phyloP scores from a whole-genome alignment of 2,113 vertebrate genomes.

The Leptocoma aspasia region DNA sequence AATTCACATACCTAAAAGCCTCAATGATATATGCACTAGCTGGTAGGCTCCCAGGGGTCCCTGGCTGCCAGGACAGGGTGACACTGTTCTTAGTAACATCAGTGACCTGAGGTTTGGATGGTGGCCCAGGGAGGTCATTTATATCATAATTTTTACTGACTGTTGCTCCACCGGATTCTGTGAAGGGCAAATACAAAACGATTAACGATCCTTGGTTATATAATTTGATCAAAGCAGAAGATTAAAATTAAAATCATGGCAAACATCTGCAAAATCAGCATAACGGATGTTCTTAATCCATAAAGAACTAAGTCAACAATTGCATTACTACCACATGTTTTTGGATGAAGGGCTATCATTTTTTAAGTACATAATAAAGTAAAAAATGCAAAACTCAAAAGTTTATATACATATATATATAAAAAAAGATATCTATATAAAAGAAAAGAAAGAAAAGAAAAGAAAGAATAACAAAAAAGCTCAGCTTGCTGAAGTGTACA shows the following conservation, averaged over 20 bases:
- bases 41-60: slow-evolving; percentile 82
- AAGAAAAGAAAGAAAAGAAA: neutral
- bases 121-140: slow-evolving; percentile 90
- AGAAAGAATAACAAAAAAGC: neutral
- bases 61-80: slow-evolving; percentile 94
- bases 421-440: neutral
- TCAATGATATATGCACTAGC: slow-evolving; percentile 93
- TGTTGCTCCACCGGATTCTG: slow-evolving; percentile 83
- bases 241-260: neutral
- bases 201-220: neutral
- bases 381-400: neutral
- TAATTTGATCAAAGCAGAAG: neutral
- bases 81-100: slow-evolving; percentile 97
- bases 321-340: neutral
- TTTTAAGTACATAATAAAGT: neutral
- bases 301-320: neutral
- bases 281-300: neutral
- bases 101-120: slow-evolving; percentile 96
- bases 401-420: neutral
- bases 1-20: slow-evolving; percentile 90
- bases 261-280: neutral
- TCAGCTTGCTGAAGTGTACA: neutral
- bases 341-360: neutral
- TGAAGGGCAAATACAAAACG: neutral
- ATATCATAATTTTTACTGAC: slow-evolving; percentile 86